Evolutionary conservation across 2,113 vertebrate genomes (phyloP), one percentile per base, ranked within the genome.

Genomic region (Deroptyus accipitrinus): DNA sequence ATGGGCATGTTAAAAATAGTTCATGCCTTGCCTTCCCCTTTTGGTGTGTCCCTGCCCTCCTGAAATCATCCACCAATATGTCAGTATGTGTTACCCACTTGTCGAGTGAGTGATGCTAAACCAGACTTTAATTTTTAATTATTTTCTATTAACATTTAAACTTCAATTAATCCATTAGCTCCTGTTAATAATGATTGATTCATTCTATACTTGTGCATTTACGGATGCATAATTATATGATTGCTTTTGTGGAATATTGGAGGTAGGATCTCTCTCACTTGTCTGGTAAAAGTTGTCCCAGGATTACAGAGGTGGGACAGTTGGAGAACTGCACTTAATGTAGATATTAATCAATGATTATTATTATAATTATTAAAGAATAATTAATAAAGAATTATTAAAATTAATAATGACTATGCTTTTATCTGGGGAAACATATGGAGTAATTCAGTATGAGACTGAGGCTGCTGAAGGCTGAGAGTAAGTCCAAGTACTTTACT

Each of bases 1-100:
- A 14, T 55, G 14, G 14, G 3, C 30, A 28, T 68, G 23, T 54
- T 67, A 6, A 33, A 73, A 51, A 7, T 59, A 72, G 17, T 59
- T 66, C 0, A 0, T 48, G 11, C 1, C 2, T 3, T 1, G 1
- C 5, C 19, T 83, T 90, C 11, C 5, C 7, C 1, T 31, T 70
- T 42, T 67, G 51, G 17, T 66, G 8, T 3, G 35, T 13, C 19
- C 76, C 15, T 48, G 13, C 3, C 39, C 16, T 77, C 39, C 18
- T 62, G 46, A 67, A 44, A 7, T 55, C 62, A 66, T 35, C 13
- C 11, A 62, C 4, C 22, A 54, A 17, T 55, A 11, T 24, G 28
- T n/a, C 7, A 5, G 13, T 49, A 42, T 7, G 0, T 48, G 13
- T 42, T 82, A 64, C 33, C 25, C 13, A 62, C 17, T 77, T 49